Evolutionary conservation across 2,113 vertebrate genomes (phyloP).

Genomic region (Ascaphus truei): DNA sequence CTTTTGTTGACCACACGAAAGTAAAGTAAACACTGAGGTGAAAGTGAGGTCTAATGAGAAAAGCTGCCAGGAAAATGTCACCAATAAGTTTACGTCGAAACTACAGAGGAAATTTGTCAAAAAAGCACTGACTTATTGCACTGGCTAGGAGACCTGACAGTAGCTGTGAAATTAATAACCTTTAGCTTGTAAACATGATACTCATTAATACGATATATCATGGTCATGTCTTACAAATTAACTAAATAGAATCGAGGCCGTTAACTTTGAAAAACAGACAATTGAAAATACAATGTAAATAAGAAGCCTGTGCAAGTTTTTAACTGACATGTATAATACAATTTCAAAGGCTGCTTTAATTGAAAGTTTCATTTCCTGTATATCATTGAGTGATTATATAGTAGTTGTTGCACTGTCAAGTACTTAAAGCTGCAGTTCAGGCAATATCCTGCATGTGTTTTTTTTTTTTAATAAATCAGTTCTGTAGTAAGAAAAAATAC

Average conservation of each 20-base stretch:
- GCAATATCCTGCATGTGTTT: too few species aligned
- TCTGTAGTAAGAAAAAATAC: too few species aligned
- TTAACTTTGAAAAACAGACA: constrained; percentile 22
- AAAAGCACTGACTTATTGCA: not conserved
- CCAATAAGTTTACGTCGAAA: not conserved
- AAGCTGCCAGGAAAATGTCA: not conserved
- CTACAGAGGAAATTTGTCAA: not conserved
- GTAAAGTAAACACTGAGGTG: constrained; percentile 1
- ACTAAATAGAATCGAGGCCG: not conserved
- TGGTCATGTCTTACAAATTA: constrained; percentile 4
- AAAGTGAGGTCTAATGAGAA: not conserved
- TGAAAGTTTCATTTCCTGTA: too few species aligned
- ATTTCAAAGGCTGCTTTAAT: too few species aligned
- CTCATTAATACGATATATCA: constrained; percentile 11
- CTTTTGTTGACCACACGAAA: not conserved
- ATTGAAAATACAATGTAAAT: constrained; percentile 5
- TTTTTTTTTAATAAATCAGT: too few species aligned
- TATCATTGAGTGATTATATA: too few species aligned
- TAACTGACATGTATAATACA: not conserved
- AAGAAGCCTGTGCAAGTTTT: not conserved
- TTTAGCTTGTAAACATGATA: constrained; percentile 10
- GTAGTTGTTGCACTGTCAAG: too few species aligned
- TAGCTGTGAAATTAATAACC: not conserved
- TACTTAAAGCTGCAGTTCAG: too few species aligned
- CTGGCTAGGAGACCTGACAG: not conserved